phyloP scores from a whole-genome alignment of 2,888 invertebrate species.

The Catocala nupta region DNA sequence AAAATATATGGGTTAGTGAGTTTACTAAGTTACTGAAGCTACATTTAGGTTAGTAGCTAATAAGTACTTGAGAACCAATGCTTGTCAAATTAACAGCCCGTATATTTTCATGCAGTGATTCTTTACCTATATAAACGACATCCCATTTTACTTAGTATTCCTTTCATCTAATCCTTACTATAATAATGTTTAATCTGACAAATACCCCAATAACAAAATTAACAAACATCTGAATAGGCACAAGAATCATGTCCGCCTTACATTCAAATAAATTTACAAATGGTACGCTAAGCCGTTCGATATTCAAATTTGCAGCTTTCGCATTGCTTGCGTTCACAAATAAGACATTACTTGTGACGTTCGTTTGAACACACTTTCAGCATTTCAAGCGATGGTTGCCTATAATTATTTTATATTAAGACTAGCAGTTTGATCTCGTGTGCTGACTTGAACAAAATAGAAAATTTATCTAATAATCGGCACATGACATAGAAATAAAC shows the following conservation, averaged over 20 bases:
- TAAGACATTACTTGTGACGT: conserved; percentile 47
- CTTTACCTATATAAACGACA: conserved; percentile 32
- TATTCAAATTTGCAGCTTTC: conserved; percentile 53
- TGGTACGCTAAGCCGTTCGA: conserved; percentile 46
- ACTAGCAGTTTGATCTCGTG: too few relatives aligned
- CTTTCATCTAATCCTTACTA: conserved; percentile 36
- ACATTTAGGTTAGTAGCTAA: too few relatives aligned
- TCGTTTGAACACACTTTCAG: conserved; percentile 38
- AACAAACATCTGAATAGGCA: conserved; percentile 58
- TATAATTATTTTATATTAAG: background rate
- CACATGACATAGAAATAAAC: too few relatives aligned
- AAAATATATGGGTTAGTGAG: too few relatives aligned
- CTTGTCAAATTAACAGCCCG: background rate
- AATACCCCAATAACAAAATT: conserved; percentile 63
- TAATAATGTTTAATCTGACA: conserved; percentile 57
- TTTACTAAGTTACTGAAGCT: too few relatives aligned
- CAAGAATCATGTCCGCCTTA: conserved; percentile 41
- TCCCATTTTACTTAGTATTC: conserved; percentile 17
- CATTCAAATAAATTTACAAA: conserved; percentile 61
- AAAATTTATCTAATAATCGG: too few relatives aligned
- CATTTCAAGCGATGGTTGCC: conserved; percentile 17
- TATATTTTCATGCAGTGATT: conserved; percentile 25
- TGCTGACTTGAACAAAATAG: too few relatives aligned
- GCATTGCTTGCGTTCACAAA: conserved; percentile 44
- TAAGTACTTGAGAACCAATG: background rate